Base-by-base conservation (phyloP, 2,888 invertebrate genomes). In the Oegoconia quadripuncta region DNA sequence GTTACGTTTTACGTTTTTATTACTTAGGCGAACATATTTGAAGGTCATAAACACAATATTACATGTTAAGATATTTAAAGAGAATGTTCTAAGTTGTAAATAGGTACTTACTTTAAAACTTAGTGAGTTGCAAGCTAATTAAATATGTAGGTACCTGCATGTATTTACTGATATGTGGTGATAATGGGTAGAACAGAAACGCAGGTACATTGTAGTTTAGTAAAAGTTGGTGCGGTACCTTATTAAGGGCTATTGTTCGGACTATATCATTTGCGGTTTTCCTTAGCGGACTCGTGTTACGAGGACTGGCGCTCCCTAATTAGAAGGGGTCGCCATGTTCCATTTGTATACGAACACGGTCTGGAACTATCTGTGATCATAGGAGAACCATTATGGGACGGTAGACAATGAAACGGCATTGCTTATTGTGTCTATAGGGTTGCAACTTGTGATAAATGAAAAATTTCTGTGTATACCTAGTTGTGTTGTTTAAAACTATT, bases 171-270 rank as follows among this genome's bases (percentile, higher is more conserved):
- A n/a, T n/a, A n/a, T n/a, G n/a, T n/a, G n/a, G n/a, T n/a, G n/a
- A n/a, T n/a, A n/a, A n/a, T n/a, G n/a, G n/a, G n/a, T n/a, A n/a
- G 2, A 27, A 9, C 27, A 27, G 27, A 14, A 29, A 9, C 9
- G 16, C 17, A 30, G 6, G 16, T 14, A 30, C 17, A 14, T 17
- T 17, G 31, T 13, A 23, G 23, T n/a, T n/a, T n/a, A n/a, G n/a
- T n/a, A 11, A 42, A 46, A 48, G 47, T 47, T 55, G 41, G 12
- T n/a, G 42, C 49, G 56, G 64, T 54, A 42, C 63, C 69, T 65
- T 73, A 73, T 72, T 69, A 70, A 59, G 55, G 44, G 39, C 57
- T 50, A 74, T 77, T 75, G 74, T 78, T 74, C 60, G 48, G 50
- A 55, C 50, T 52, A 44, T 50, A 46, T 57, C 55, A 62, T 64